phyloP scores from a whole-genome alignment of 2,888 invertebrate species.

The Imbricaverruca yamaguchii region DNA sequence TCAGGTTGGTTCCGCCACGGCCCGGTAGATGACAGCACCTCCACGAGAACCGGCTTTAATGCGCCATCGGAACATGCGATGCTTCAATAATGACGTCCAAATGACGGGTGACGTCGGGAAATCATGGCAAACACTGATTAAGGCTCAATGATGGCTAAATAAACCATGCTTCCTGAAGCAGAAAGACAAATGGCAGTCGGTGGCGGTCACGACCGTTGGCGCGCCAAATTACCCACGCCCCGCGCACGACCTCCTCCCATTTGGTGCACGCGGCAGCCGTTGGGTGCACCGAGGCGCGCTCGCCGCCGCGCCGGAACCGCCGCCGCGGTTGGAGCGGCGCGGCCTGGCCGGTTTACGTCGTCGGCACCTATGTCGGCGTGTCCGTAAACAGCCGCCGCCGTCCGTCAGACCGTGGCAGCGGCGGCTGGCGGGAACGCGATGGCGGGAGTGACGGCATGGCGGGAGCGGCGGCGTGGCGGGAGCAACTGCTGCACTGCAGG shows the following conservation, averaged over 20 bases:
- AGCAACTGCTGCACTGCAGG: too few relatives aligned
- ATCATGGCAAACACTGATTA: slow-evolving; percentile 11
- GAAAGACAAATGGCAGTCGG: not conserved
- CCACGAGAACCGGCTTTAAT: not conserved
- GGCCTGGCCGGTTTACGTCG: too few relatives aligned
- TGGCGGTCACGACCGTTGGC: not conserved
- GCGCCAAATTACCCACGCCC: not conserved
- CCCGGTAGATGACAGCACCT: not conserved
- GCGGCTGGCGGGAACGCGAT: too few relatives aligned
- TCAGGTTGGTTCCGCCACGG: not conserved
- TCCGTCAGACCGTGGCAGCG: too few relatives aligned
- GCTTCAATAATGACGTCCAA: slow-evolving; percentile 1
- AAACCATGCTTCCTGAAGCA: not conserved
- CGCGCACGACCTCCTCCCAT: not conserved
- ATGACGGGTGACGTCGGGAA: not conserved
- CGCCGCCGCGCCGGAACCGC: too few relatives aligned
- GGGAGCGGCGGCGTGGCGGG: too few relatives aligned
- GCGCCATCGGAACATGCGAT: not conserved
- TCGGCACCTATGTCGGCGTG: too few relatives aligned
- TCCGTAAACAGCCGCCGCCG: too few relatives aligned
- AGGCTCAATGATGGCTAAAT: not conserved
- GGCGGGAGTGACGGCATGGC: too few relatives aligned
- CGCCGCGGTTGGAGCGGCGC: too few relatives aligned
- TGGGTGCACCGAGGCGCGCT: too few relatives aligned
- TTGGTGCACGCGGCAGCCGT: too few relatives aligned